Percentiles rank a stretch among this genome's conserved stretches.
Conservation (phyloP, 1,140 invertebrate genomes). For the Armadillidium nasatum region DNA sequence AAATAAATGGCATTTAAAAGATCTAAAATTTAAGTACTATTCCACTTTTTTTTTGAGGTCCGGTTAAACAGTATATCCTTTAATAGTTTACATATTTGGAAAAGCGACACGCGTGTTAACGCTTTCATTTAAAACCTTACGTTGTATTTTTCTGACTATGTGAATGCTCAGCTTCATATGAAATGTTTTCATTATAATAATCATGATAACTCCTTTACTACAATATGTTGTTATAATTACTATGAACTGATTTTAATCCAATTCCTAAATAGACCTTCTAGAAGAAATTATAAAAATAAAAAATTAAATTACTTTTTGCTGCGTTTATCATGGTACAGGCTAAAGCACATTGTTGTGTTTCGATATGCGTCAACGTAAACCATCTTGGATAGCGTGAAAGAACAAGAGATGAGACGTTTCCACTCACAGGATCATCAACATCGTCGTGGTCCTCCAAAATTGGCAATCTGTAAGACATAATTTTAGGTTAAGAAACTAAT, state of each 20-base stretch:
- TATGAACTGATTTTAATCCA: neutral
- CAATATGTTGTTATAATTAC: too few species aligned
- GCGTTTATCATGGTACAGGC: slow-evolving; percentile 72
- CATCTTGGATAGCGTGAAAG: slow-evolving; percentile 61
- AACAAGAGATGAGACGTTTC: slow-evolving; percentile 53
- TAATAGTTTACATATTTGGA: too few species aligned
- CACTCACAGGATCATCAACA: slow-evolving; percentile 53
- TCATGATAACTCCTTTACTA: too few species aligned
- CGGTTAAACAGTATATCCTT: too few species aligned
- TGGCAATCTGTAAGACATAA: slow-evolving; percentile 57
- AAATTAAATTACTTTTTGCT: slow-evolving; percentile 58
- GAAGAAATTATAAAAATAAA: neutral
- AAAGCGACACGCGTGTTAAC: too few species aligned
- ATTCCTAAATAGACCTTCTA: neutral
- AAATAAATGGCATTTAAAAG: neutral
- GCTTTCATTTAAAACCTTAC: too few species aligned
- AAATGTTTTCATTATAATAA: too few species aligned
- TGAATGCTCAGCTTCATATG: too few species aligned
- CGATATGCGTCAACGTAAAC: slow-evolving; percentile 69
- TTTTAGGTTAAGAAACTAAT: too few species aligned
- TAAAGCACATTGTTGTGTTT: slow-evolving; percentile 73
- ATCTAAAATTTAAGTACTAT: neutral
- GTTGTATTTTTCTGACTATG: too few species aligned
- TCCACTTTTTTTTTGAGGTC: neutral
- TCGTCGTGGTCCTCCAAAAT: slow-evolving; percentile 71